These are phyloP conservation scores for Drosophila sp. DNA, from an alignment of 1,140 invertebrate species.

Conservation along the genomic window DNA sequence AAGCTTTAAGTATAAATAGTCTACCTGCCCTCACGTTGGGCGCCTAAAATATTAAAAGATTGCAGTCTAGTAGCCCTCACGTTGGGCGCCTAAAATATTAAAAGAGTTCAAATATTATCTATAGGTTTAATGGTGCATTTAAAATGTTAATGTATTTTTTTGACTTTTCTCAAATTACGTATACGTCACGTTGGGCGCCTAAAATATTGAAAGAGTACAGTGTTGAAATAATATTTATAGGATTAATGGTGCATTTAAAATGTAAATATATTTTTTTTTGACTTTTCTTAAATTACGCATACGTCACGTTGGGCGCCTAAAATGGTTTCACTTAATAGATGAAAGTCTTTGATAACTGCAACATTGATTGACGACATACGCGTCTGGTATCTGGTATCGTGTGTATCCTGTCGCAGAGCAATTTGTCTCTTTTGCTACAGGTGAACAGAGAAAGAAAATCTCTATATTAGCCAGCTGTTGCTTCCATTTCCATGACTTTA, in stretches of 20 bases:
- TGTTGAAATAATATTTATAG: too few species aligned
- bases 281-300: background rate
- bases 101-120: too few species aligned
- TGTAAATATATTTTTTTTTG: too few species aligned
- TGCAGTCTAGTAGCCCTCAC: too few species aligned
- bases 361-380: background rate
- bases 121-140: too few species aligned
- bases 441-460: background rate
- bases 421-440: slow-evolving; percentile 4
- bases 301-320: background rate
- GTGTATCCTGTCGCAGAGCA: background rate
- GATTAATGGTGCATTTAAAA: too few species aligned
- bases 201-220: too few species aligned
- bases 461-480: slow-evolving; percentile 10
- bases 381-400: background rate
- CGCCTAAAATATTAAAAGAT: too few species aligned
- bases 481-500: slow-evolving; percentile 6
- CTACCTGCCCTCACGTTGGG: too few species aligned
- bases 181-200: background rate
- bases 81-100: too few species aligned
- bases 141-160: too few species aligned
- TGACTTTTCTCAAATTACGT: background rate
- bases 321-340: background rate
- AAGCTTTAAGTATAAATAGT: too few species aligned
- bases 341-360: background rate